These are phyloP conservation scores for Lycaena phlaeas DNA, from an alignment of 2,888 invertebrate genomes.

Conservation along the genomic window DNA sequence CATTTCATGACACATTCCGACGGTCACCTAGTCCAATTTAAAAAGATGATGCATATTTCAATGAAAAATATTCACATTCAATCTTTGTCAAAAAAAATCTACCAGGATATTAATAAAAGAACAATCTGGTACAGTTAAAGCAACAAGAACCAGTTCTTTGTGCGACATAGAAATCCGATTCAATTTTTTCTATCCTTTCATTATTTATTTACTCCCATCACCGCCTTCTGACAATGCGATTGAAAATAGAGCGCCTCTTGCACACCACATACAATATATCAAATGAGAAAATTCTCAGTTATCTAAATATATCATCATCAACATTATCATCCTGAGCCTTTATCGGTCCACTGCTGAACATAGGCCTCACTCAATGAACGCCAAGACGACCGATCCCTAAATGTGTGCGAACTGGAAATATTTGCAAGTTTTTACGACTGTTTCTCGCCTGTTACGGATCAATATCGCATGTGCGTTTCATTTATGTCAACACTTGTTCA, in stretches of 20 bases:
- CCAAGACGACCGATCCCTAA: too few species aligned
- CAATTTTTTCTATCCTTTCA: constrained; percentile 22
- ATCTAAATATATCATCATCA: too few species aligned
- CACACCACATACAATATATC: constrained; percentile 29
- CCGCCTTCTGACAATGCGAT: constrained; percentile 18
- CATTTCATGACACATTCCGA: too few species aligned
- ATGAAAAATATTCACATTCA: too few species aligned
- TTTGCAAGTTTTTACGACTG: constrained; percentile 54
- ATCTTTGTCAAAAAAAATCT: too few species aligned
- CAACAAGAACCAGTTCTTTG: neutral
- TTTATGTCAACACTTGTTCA: constrained; percentile 33
- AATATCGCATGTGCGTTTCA: constrained; percentile 52
- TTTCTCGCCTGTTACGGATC: constrained; percentile 35
- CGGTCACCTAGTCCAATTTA: too few species aligned
- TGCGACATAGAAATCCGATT: constrained; percentile 14
- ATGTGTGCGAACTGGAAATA: constrained; percentile 46
- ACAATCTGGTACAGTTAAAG: neutral
- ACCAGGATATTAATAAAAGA: neutral
- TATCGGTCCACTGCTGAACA: too few species aligned
- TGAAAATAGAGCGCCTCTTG: constrained; percentile 24
- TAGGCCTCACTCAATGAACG: too few species aligned
- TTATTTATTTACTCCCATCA: constrained; percentile 23
- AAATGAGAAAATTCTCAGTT: constrained; percentile 40
- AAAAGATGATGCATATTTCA: too few species aligned
- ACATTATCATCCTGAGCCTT: too few species aligned